A percentile compares a stretch with the other conserved stretches of the same genome.
These are phyloP conservation scores for Cladorhizidae sp. DNA, from an alignment of 37 sponge, comb jelly and placozoan genomes.

Conservation along the genomic window DNA sequence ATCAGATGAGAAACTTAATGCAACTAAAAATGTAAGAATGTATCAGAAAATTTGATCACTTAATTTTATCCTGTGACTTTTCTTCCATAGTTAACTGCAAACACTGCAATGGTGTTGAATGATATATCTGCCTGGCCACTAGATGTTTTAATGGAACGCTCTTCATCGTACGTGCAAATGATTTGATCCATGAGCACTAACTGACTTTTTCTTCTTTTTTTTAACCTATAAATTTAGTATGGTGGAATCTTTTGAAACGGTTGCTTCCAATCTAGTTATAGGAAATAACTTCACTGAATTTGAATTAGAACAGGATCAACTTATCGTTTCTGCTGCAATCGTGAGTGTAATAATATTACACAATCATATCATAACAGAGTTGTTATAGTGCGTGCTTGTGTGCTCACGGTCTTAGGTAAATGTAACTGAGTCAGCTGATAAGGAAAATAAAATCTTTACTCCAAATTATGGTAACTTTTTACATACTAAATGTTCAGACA, in stretches of 20 bases:
- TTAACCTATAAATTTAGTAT: constrained; percentile 22
- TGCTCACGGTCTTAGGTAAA: too few relatives aligned
- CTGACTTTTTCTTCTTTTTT: too few relatives aligned
- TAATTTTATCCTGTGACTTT: background rate
- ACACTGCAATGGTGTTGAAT: constrained; percentile 26
- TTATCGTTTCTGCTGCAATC: constrained; percentile 20
- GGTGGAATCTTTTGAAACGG: constrained; percentile 36
- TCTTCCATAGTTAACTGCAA: constrained; percentile 20
- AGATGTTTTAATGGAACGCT: constrained; percentile 7
- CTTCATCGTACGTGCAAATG: constrained; percentile 18
- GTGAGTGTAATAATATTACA: constrained; percentile 21
- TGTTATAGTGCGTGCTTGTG: too few relatives aligned
- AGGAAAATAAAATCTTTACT: background rate
- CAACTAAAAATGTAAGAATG: constrained; percentile 23
- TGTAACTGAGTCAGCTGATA: too few relatives aligned
- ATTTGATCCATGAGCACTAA: background rate
- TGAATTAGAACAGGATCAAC: background rate
- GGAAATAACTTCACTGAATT: constrained; percentile 11
- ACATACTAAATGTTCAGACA: background rate
- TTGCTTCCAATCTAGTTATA: constrained; percentile 8
- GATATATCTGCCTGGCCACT: constrained; percentile 46
- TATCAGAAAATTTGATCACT: too few relatives aligned
- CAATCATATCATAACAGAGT: background rate
- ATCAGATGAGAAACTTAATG: background rate
- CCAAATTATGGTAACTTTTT: background rate